phyloP scores from a whole-genome alignment of 1,140 invertebrate genomes.

The Capitella teleta region DNA sequence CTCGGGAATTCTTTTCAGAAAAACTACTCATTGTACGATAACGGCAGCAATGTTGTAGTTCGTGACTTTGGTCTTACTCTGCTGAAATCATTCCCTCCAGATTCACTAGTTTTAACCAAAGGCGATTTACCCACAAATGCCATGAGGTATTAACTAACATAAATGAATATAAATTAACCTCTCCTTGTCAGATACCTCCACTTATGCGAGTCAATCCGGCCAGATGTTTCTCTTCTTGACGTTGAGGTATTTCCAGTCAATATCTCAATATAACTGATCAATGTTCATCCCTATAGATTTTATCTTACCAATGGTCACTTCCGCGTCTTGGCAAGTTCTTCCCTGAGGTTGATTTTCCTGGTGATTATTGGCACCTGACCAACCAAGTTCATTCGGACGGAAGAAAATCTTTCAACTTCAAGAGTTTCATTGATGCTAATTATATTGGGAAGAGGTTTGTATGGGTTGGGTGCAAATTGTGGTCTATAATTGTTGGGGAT shows the following conservation, averaged over 20 bases:
- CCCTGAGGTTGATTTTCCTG: constrained; percentile 25
- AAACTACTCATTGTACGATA: no score
- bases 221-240: constrained; percentile 31
- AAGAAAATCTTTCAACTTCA: constrained; percentile 24
- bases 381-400: constrained; percentile 19
- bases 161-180: background rate
- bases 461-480: background rate
- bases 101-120: constrained; percentile 26
- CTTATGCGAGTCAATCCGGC: constrained; percentile 27
- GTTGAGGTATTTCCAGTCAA: constrained; percentile 29
- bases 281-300: constrained; percentile 17
- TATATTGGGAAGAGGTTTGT: constrained; percentile 17
- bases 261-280: background rate
- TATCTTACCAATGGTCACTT: constrained; percentile 34
- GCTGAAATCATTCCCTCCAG: constrained; percentile 20
- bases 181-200: constrained; percentile 28
- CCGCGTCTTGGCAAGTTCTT: constrained; percentile 21
- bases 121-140: constrained; percentile 33
- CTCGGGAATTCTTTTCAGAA: no score
- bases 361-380: constrained; percentile 20
- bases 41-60: constrained; percentile 23
- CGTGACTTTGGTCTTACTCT: constrained; percentile 25
- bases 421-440: constrained; percentile 29
- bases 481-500: no score
- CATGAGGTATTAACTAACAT: no score